Base-by-base conservation (phyloP, 1,140 invertebrate species). In the Lepidurus packardi region DNA sequence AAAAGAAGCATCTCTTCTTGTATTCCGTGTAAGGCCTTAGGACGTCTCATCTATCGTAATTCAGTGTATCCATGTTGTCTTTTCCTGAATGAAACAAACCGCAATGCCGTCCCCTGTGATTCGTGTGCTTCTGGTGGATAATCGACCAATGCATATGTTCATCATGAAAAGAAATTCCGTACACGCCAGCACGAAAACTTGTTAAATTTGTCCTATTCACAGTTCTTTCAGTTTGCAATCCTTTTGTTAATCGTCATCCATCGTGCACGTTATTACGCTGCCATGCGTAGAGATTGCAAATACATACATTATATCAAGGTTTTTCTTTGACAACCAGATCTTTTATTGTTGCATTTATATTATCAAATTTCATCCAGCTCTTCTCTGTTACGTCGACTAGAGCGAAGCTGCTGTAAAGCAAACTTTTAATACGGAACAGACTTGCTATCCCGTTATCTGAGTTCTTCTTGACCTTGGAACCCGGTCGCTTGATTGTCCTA, bases 21-120 rank as follows among this genome's bases (percentile, higher is more conserved):
- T 79, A 79, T 79, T 74, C 78, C n/a, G 78, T 79, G 42, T 79
- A 74, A 79, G 47, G 41, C 74, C 43, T 75, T 44, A 75, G 8
- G 74, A 44, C n/a, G 21, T 9, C 16, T 24, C 43, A 8, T 21
- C 10, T 42, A 7, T 43, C 11, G 7, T 44, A 8, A 75, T 75
- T 25, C 74, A 1, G 21, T 7, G 25, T 73, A 21, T 8, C 25
- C 21, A 73, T 7, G 21, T 21, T 21, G 7, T 73, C 73, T 25
- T 73, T 73, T 21, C 43, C 41, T 75, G n/a, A 34, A 16, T 25
- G 74, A 8, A 75, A 43, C 43, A 42, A 75, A 34, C 10, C 43
- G 16, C 74, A 75, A 25, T 44, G 74, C 24, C 43, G 74, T 75
- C 41, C 43, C 41, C 8, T 43, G 74, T 75, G 74, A 34, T 44